Evolutionary conservation across 2,888 invertebrate species (phyloP).

Genomic region (Altica lythri): DNA sequence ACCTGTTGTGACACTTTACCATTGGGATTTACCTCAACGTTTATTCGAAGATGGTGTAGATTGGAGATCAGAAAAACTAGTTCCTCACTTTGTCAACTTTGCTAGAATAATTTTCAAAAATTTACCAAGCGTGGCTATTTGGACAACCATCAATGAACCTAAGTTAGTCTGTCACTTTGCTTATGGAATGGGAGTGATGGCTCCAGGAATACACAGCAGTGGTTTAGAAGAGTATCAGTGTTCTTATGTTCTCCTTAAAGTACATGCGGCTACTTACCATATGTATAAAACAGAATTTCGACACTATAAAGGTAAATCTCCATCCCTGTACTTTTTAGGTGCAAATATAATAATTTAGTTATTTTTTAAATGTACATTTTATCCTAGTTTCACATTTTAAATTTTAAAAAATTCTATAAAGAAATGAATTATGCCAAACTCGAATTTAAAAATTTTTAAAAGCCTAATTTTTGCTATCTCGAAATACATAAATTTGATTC

Average conservation of each 20-base stretch:
- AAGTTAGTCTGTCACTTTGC: slow-evolving; percentile 49
- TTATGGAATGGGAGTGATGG: slow-evolving; percentile 60
- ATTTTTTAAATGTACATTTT: too few relatives aligned
- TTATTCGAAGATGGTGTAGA: slow-evolving; percentile 61
- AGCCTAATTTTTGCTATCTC: too few relatives aligned
- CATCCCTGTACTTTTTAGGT: too few relatives aligned
- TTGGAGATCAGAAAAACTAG: slow-evolving; percentile 66
- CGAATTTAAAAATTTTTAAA: too few relatives aligned
- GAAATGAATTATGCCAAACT: too few relatives aligned
- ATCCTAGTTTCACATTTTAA: too few relatives aligned
- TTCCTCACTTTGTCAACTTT: slow-evolving; percentile 65
- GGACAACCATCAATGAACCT: slow-evolving; percentile 73
- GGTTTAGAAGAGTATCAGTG: slow-evolving; percentile 68
- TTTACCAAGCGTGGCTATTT: slow-evolving; percentile 57
- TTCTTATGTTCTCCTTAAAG: slow-evolving; percentile 66
- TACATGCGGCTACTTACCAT: slow-evolving; percentile 70
- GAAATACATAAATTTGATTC: too few relatives aligned
- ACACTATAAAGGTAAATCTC: slow-evolving; percentile 47
- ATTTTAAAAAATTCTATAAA: too few relatives aligned
- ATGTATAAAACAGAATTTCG: slow-evolving; percentile 65
- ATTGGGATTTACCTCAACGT: slow-evolving; percentile 50
- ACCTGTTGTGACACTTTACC: slow-evolving; percentile 68
- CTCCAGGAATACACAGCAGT: slow-evolving; percentile 61
- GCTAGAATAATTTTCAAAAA: slow-evolving; percentile 60
- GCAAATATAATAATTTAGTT: too few relatives aligned